These are phyloP conservation scores for Lasioglossum figueresi DNA, from an alignment of 2,888 invertebrate species.

Conservation along the genomic window DNA sequence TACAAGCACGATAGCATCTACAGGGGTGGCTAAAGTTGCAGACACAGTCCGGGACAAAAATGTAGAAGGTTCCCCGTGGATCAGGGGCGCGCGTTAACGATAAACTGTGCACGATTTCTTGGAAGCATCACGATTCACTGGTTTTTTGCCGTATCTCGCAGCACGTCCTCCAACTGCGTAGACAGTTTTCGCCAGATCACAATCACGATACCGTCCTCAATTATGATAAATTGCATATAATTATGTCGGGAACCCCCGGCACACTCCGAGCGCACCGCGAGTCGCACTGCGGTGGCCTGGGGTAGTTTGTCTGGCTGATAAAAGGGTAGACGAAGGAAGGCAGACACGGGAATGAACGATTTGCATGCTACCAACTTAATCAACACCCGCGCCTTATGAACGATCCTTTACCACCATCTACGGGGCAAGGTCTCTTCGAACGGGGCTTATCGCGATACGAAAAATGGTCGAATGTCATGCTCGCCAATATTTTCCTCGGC, in stretches of 20 bases:
- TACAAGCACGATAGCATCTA: conserved; percentile 7
- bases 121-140: conserved; percentile 12
- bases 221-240: conserved; percentile 79
- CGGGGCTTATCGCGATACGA: conserved; percentile 54
- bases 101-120: conserved; percentile 22
- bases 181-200: conserved; percentile 62
- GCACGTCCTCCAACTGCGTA: conserved; percentile 37
- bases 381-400: conserved; percentile 79
- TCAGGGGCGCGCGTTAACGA: not conserved
- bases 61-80: conserved; percentile 14
- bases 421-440: conserved; percentile 45
- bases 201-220: conserved; percentile 74
- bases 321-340: conserved; percentile 67
- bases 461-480: conserved; percentile 63
- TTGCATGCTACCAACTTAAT: conserved; percentile 82
- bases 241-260: conserved; percentile 64
- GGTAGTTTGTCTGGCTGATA: conserved; percentile 70
- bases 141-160: not conserved
- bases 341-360: conserved; percentile 74
- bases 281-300: not conserved
- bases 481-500: conserved; percentile 53
- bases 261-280: conserved; percentile 11
- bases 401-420: conserved; percentile 58
- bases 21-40: not conserved
- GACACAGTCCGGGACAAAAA: not conserved